phyloP scores from a whole-genome alignment of 2,113 vertebrate species.

The Psephotus haematonotus region DNA sequence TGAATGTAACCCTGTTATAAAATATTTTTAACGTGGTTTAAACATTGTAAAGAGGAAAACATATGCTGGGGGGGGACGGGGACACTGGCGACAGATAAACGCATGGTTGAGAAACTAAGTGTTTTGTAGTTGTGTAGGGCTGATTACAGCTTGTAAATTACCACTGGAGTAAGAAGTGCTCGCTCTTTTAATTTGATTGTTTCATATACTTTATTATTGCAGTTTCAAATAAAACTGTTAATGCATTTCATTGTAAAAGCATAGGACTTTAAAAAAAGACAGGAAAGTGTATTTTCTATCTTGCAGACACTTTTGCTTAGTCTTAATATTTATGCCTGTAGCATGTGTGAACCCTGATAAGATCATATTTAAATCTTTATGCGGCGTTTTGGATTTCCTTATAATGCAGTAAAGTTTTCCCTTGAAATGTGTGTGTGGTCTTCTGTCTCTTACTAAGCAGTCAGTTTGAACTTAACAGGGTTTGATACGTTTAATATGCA shows the following conservation, averaged over 20 bases:
- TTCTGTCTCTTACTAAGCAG: neutral
- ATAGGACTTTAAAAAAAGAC: conserved; percentile 23
- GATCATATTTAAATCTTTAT: conserved; percentile 22
- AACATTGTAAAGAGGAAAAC: neutral
- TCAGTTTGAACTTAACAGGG: conserved; percentile 44
- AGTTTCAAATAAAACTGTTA: neutral
- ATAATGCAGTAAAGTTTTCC: conserved; percentile 36
- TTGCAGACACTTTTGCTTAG: neutral
- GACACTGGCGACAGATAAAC: neutral
- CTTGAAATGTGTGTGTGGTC: neutral
- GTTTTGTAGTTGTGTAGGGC: neutral
- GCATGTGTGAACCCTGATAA: conserved; percentile 44
- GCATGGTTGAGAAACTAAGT: neutral
- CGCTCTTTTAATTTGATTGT: neutral
- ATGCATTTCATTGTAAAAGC: conserved; percentile 16
- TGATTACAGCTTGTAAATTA: neutral
- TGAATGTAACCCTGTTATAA: neutral
- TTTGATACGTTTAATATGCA: conserved; percentile 12
- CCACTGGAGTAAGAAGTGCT: neutral
- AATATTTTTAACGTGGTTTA: neutral
- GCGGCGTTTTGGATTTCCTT: conserved; percentile 38
- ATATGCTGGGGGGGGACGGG: neutral
- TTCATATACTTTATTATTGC: neutral
- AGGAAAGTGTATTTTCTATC: neutral
- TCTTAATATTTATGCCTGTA: neutral